Base-by-base conservation (phyloP, 2,113 vertebrate genomes). In the Caracal caracal region DNA sequence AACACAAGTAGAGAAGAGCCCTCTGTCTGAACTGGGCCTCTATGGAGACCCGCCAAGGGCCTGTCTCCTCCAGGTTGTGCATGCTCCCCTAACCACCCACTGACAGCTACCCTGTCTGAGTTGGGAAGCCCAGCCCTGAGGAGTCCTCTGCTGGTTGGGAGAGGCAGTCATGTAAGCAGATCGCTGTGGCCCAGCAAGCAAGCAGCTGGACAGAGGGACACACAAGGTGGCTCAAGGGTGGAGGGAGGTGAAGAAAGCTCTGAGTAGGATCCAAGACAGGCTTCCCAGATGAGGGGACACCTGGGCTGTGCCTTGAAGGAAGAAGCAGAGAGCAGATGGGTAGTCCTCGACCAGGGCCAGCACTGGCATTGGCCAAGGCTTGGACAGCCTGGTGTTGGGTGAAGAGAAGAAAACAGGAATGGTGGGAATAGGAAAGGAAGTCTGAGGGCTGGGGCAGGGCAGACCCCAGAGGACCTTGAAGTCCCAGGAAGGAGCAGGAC, bases 21-120 rank as follows among this genome's bases (percentile, higher is more conserved):
- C 6, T 2, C 10, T 22, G 2, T 26, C 28, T 19, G 84, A 15
- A 33, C 26, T 0, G 3, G 22, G 33, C 1, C 37, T n/a, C 22
- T 3, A 10, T 49, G 33, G 28, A 92, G 10, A 33, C 20, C 16
- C 16, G 2, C n/a, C 35, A 24, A 89, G 37, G 24, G 24, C 59
- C 15, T 3, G 0, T 49, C 20, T 7, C 13, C 51, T 68, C 4
- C 35, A 19, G 53, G 33, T 15, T 35, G 19, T 35, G 11, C 33
- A 1, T 70, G 33, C 15, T 7, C 6, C 51, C 24, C 6, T 20
- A 1, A 5, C 19, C 20, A 24, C 24, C 61, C 8, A 2, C 30
- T 53, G 65, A 51, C 51, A 15, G 4, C 30, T 88, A n/a, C 43
- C 68, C 11, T 19, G 24, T 59, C 20, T 43, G 16, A 17, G 9